These are phyloP conservation scores for Pomatostomus ruficeps DNA, from an alignment of 2,113 vertebrate genomes.

Conservation along the genomic window DNA sequence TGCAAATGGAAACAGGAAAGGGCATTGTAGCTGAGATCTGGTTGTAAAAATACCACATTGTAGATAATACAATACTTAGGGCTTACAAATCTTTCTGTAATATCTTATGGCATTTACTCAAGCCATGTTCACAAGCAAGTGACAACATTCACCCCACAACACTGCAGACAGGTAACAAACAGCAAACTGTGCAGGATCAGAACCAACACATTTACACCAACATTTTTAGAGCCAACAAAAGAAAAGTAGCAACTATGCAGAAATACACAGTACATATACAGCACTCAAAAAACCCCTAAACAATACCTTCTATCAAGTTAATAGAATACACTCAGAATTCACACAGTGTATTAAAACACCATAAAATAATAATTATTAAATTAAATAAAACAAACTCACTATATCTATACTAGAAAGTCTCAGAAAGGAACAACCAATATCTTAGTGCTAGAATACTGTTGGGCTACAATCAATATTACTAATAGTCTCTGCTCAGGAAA, in stretches of 20 bases:
- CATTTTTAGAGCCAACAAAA: background rate
- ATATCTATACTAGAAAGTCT: background rate
- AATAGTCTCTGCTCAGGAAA: background rate
- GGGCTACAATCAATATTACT: background rate
- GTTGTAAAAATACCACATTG: background rate
- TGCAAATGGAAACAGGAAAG: background rate
- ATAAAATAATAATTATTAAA: background rate
- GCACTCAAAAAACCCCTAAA: background rate
- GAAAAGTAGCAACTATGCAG: background rate
- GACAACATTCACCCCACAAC: background rate
- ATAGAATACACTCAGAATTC: background rate
- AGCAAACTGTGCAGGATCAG: background rate
- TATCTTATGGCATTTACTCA: background rate
- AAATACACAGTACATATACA: background rate
- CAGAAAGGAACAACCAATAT: background rate
- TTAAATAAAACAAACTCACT: background rate
- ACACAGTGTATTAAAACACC: background rate
- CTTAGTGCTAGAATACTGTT: background rate
- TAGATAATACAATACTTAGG: background rate
- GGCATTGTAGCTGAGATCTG: background rate
- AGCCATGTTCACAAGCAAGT: background rate
- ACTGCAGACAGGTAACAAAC: background rate
- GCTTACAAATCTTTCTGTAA: background rate
- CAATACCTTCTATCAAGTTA: background rate
- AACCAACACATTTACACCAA: fast-evolving